Percentiles rank a stretch among this genome's conserved stretches.
These are phyloP conservation scores for Onychostruthus taczanowskii DNA, from an alignment of 2,113 vertebrate species.

Conservation along the genomic window DNA sequence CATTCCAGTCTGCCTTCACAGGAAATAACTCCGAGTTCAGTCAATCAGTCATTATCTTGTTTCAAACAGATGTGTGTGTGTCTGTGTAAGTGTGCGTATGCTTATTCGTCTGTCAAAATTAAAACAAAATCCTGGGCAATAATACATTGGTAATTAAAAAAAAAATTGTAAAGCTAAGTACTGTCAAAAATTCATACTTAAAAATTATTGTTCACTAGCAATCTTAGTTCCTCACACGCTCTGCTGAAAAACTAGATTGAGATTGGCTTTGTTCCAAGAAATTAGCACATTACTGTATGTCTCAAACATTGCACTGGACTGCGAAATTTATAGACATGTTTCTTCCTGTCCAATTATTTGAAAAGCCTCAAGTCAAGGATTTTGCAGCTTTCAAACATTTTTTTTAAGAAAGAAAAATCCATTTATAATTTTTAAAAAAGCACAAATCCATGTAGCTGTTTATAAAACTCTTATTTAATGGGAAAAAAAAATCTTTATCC, in stretches of 20 bases:
- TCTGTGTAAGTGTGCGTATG: slow-evolving; percentile 39
- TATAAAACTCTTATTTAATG: slow-evolving; percentile 72
- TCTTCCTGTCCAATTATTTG: slow-evolving; percentile 56
- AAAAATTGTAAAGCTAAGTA: neutral
- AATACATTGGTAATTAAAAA: slow-evolving; percentile 18
- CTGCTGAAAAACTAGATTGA: slow-evolving; percentile 58
- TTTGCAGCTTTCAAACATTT: slow-evolving; percentile 72
- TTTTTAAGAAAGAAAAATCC: slow-evolving; percentile 61
- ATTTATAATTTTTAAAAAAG: slow-evolving; percentile 75
- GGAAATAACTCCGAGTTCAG: slow-evolving; percentile 33
- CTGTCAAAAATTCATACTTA: slow-evolving; percentile 11
- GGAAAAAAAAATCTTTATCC: slow-evolving; percentile 71
- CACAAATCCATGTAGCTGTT: slow-evolving; percentile 80
- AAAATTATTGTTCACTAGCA: slow-evolving; percentile 21
- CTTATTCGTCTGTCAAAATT: slow-evolving; percentile 51
- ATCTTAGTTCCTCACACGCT: slow-evolving; percentile 48
- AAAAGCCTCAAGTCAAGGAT: slow-evolving; percentile 71
- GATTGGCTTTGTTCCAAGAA: slow-evolving; percentile 50
- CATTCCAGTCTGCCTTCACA: slow-evolving; percentile 57
- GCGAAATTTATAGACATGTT: slow-evolving; percentile 49
- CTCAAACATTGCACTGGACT: slow-evolving; percentile 56
- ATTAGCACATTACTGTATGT: slow-evolving; percentile 28
- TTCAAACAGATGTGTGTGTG: slow-evolving; percentile 19
- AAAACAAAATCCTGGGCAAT: slow-evolving; percentile 56
- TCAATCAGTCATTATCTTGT: slow-evolving; percentile 47